A percentile compares a stretch with the other conserved stretches of the same genome.
Evolutionary conservation across 2,113 vertebrate species (phyloP).

Genomic region (Apistogramma diplotaenia): DNA sequence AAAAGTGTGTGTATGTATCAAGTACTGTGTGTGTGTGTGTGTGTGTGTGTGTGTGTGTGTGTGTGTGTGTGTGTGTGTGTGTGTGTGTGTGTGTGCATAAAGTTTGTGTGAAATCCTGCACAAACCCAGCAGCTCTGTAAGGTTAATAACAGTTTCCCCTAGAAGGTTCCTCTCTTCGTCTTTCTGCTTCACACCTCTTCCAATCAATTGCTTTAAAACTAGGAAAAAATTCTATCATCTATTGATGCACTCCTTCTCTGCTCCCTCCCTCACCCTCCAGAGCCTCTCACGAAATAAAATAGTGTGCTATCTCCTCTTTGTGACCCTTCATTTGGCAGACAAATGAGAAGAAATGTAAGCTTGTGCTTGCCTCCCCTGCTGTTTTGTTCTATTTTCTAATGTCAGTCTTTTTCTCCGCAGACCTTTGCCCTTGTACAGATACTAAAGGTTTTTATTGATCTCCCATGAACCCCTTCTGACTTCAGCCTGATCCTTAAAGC

Average conservation of each 20-base stretch:
- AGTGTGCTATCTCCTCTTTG: background rate
- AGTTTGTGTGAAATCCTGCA: background rate
- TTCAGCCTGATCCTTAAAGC: constrained; percentile 46
- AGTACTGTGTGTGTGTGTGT: background rate
- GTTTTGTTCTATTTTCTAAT: constrained; percentile 41
- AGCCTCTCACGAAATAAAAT: constrained; percentile 10
- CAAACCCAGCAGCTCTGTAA: constrained; percentile 6
- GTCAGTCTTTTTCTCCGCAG: constrained; percentile 25
- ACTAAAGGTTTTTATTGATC: constrained; percentile 64
- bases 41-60: no score
- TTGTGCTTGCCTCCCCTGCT: background rate
- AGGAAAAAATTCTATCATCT: background rate
- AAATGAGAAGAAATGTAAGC: constrained; percentile 16
- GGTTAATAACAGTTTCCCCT: constrained; percentile 19
- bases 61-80: background rate
- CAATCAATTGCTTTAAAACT: constrained; percentile 12
- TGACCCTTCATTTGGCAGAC: constrained; percentile 40
- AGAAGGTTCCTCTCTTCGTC: background rate
- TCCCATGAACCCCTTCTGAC: constrained; percentile 45
- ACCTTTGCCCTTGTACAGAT: constrained; percentile 32
- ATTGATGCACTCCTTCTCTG: background rate
- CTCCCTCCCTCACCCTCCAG: background rate
- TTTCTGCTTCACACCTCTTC: background rate
- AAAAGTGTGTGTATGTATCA: background rate
- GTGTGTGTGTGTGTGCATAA: background rate